Base-by-base conservation (phyloP, 2,797 vertebrate species). In the Fringilla coelebs region DNA sequence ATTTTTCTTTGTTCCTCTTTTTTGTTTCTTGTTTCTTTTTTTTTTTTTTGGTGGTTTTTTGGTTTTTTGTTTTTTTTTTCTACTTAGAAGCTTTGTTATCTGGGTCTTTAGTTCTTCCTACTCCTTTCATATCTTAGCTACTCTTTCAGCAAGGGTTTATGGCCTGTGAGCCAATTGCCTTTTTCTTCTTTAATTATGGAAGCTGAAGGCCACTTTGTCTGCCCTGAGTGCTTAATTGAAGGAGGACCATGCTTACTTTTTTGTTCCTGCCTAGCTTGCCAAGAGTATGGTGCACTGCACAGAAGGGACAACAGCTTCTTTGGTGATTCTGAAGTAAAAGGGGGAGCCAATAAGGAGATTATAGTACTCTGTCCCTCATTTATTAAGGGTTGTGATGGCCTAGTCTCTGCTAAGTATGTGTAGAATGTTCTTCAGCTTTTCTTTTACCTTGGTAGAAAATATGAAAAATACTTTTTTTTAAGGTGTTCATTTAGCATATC, bases 101-200 rank as follows among this genome's bases (percentile, higher is more conserved):
- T 89, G 40, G 11, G 57, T 65, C 87, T 91, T 94, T 88, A 84
- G 43, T 91, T 94, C 60, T 92, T 94, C 82, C 76, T 81, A 36
- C 52, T 92, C 84, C 62, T 91, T 93, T 92, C 48, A 22, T 89
- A 81, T 86, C 62, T 85, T 93, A 86, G 66, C 73, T 92, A 58
- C 40, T 89, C 76, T 95, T 96, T 95, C 92, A 89, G 73, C 76
- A 63, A 76, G 73, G 89, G 88, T 95, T 95, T 96, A 92, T 83
- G 66, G 73, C 79, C 70, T 93, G 54, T 88, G 82, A 92, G 73
- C 79, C 66, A 95, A 78, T 78, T 93, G 92, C 85, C 73, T 93
- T 85, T 93, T 94, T 88, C 90, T 93, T 96, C 75, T 84, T 94
- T 82, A 96, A 92, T 94, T 94, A 73, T 86, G 79, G 82, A 91